Evolutionary conservation across 1,140 invertebrate species (phyloP).

Genomic region (Physella acuta): DNA sequence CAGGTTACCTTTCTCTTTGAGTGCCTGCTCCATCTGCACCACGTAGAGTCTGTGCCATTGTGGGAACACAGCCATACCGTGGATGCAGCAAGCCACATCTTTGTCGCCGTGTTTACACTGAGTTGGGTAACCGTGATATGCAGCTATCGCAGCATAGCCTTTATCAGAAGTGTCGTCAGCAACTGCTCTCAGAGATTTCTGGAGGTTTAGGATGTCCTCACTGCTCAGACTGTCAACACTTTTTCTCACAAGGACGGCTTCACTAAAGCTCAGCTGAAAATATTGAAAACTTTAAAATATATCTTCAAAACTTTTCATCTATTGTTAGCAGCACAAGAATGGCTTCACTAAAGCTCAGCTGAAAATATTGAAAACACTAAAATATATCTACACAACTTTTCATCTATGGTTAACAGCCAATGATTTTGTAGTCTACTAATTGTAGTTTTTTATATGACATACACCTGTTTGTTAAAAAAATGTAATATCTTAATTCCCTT

Average conservation of each 20-base stretch:
- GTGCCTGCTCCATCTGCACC: slow-evolving; percentile 30
- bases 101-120: slow-evolving; percentile 22
- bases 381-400: too few species aligned
- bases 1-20: slow-evolving; percentile 22
- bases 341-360: too few species aligned
- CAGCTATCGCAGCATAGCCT: slow-evolving; percentile 25
- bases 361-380: too few species aligned
- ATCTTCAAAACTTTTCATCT: too few species aligned
- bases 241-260: slow-evolving; percentile 22
- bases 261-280: too few species aligned
- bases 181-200: slow-evolving; percentile 12
- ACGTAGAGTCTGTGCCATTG: slow-evolving; percentile 37
- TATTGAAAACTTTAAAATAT: too few species aligned
- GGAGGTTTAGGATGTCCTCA: slow-evolving; percentile 22
- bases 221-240: slow-evolving; percentile 25
- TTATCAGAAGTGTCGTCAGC: not conserved
- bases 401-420: too few species aligned
- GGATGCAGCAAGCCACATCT: slow-evolving; percentile 31
- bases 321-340: too few species aligned
- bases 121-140: slow-evolving; percentile 34
- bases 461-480: too few species aligned
- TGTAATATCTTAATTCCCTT: too few species aligned
- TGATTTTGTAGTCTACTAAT: too few species aligned
- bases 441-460: too few species aligned
- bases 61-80: slow-evolving; percentile 34